Conservation (phyloP, 1,140 invertebrate species). For the Zaprionus kolodkinae region DNA sequence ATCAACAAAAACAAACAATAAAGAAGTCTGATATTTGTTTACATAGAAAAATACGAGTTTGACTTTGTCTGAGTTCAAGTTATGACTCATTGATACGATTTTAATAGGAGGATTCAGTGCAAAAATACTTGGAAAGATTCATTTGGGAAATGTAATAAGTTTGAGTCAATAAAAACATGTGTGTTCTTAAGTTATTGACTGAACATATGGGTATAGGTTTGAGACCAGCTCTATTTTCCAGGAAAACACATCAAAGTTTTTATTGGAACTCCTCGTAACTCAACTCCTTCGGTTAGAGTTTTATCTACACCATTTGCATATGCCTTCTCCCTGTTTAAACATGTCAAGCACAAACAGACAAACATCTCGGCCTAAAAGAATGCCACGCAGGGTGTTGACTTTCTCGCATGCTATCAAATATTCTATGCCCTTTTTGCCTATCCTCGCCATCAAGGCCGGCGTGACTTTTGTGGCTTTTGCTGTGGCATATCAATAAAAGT, state of each 20-base stretch:
- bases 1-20: constrained; percentile 28
- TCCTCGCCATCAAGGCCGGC: constrained; percentile 8
- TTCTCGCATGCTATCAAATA: constrained; percentile 59
- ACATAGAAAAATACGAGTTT: background rate
- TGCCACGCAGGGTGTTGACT: constrained; percentile 46
- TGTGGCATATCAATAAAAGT: constrained; percentile 47
- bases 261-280: background rate
- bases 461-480: constrained; percentile 6
- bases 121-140: background rate
- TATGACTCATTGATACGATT: background rate
- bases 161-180: background rate
- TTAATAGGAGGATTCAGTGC: background rate
- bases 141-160: background rate
- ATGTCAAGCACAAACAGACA: constrained; percentile 57
- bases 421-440: background rate
- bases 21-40: constrained; percentile 15
- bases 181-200: background rate
- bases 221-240: background rate
- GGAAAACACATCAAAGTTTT: background rate
- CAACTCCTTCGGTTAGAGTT: constrained; percentile 23
- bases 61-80: background rate
- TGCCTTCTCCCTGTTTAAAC: constrained; percentile 62
- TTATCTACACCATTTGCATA: constrained; percentile 62
- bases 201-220: background rate
- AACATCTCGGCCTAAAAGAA: constrained; percentile 32